These are phyloP conservation scores for Cryptotis parvus DNA, from an alignment of 2,113 vertebrate species.

Conservation along the genomic window DNA sequence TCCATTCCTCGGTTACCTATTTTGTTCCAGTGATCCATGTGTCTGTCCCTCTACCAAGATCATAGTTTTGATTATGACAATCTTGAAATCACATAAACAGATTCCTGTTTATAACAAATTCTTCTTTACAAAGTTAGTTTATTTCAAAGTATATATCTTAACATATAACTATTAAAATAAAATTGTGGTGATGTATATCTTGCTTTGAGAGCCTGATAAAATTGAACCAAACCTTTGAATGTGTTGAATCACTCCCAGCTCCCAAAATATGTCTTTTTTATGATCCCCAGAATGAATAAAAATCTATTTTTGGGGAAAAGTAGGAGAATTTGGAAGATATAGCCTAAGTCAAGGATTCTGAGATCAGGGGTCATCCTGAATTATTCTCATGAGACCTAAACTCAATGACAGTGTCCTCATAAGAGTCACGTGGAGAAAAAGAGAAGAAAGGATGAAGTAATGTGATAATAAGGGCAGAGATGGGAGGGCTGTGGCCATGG, in stretches of 20 bases:
- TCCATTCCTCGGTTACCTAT: background rate
- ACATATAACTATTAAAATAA: background rate
- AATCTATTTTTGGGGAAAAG: background rate
- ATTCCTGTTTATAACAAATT: too few species aligned
- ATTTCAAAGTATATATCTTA: background rate
- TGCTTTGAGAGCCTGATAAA: background rate
- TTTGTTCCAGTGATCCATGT: background rate
- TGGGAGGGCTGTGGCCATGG: background rate
- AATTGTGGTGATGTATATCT: background rate
- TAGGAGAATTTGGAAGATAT: background rate
- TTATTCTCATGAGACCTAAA: background rate
- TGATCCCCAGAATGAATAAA: background rate
- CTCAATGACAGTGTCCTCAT: background rate
- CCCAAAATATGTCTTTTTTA: background rate
- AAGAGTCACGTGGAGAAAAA: background rate
- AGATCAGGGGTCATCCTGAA: background rate
- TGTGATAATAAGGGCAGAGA: background rate
- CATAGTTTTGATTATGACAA: background rate
- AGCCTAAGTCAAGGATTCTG: background rate
- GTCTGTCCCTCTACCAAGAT: background rate
- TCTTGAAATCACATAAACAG: background rate
- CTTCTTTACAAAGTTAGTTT: background rate
- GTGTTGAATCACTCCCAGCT: background rate
- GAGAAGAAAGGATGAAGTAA: background rate
- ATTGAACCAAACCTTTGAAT: background rate